Evolutionary conservation across 2,797 vertebrate species (phyloP).

Genomic region (Anabas testudineus): DNA sequence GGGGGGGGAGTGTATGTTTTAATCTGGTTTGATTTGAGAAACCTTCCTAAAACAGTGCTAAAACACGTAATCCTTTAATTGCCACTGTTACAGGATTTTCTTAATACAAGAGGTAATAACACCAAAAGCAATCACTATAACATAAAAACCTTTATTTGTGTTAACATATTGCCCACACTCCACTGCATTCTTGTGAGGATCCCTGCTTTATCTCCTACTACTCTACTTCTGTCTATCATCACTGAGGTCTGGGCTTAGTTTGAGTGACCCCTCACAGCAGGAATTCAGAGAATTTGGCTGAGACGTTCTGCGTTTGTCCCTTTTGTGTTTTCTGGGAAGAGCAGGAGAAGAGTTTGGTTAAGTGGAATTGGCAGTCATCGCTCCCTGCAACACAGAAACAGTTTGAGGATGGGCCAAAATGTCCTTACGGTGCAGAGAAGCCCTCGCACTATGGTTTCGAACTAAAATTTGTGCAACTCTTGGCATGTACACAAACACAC

Average conservation of each 20-base stretch:
- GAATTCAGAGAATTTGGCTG: conserved; percentile 66
- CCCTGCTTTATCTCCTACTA: conserved; percentile 5
- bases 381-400: background rate
- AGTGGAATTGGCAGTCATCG: conserved; percentile 32
- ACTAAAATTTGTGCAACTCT: too few species aligned
- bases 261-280: conserved; percentile 38
- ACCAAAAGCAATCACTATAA: too few species aligned
- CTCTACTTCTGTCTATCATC: conserved; percentile 5
- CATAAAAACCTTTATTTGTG: background rate
- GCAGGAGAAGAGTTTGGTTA: conserved; percentile 37
- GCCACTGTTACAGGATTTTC: too few species aligned
- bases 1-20: too few species aligned
- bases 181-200: background rate
- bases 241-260: background rate
- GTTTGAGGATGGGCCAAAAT: too few species aligned
- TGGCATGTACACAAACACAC: too few species aligned
- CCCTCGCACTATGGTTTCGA: too few species aligned
- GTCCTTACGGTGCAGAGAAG: too few species aligned
- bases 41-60: too few species aligned
- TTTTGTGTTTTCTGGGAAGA: conserved; percentile 34
- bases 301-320: conserved; percentile 58
- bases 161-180: background rate
- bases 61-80: too few species aligned
- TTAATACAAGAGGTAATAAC: background rate
- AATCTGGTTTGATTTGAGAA: too few species aligned